Base-by-base conservation (phyloP, 2,888 invertebrate genomes). In the Pseudoips prasinana region DNA sequence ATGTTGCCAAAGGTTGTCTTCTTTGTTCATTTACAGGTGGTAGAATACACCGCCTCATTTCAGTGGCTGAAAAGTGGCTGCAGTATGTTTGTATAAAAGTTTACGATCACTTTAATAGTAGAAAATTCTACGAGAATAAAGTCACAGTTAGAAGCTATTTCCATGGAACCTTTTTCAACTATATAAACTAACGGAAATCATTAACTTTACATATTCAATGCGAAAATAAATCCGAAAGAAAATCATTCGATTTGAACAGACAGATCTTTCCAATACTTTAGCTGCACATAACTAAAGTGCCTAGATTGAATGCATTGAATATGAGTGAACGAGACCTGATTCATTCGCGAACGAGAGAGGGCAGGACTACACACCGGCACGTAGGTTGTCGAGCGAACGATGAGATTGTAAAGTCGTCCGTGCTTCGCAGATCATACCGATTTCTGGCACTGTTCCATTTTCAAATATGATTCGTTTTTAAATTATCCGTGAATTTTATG, bases 331-430 rank as follows among this genome's bases (percentile, higher is more conserved):
- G 46, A 46, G 33, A 33, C 34, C 35, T 31, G 42, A 46, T 45
- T 46, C 42, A 41, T 44, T 46, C 34, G 32, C 31, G 40, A 39
- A 38, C 36, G 36, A 48, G 42, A 34, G 39, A 45, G 40, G n/a
- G 44, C 31, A 45, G 33, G 31, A 58, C 29, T 52, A 70, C 66
- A 70, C 60, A 75, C 61, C 43, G 65, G 59, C 68, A 68, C 64
- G 65, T 70, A 58, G 53, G 27, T 29, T 47, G 46, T 46, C 46
- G 49, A 61, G 58, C 63, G 8, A 58, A 46, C 44, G 52, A 42
- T 47, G 46, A 44, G 44, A 57, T 57, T 64, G 60, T 64, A 53
- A 60, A 64, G 49, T 43, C 61, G 34, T 32, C 41, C 74, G 73
- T 71, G 74, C 74, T 61, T 59, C 52, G 45, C 47, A 55, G 53